Conservation (phyloP, 2,888 invertebrate species). For the Plebejus argus region DNA sequence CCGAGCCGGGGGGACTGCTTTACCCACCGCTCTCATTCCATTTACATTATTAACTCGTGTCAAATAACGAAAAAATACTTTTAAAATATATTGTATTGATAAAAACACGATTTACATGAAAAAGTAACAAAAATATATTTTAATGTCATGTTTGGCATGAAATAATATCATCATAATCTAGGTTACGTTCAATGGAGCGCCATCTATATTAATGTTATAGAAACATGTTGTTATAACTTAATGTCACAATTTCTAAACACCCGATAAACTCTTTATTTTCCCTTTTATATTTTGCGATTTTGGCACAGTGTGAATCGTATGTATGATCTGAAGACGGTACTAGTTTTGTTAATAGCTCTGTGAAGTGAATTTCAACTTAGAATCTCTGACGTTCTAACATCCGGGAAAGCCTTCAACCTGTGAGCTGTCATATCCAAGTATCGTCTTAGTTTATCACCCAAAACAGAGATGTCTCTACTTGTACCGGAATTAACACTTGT, state of each 20-base stretch:
- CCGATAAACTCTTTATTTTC: not conserved
- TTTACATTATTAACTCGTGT: constrained; percentile 56
- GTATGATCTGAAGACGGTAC: not conserved
- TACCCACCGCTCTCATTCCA: constrained; percentile 59
- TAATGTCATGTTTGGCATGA: not conserved
- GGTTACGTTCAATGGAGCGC: not conserved
- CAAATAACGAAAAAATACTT: not conserved
- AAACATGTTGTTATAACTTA: not conserved
- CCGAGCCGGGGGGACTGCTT: constrained; percentile 63
- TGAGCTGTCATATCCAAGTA: not conserved
- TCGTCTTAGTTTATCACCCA: not conserved
- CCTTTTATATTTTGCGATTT: not conserved
- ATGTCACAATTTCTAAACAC: not conserved
- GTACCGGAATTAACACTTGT: no score
- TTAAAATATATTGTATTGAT: not conserved
- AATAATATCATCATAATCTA: not conserved
- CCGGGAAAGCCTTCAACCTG: constrained; percentile 12
- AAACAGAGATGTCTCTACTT: constrained; percentile 11
- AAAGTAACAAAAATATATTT: not conserved
- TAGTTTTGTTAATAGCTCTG: not conserved
- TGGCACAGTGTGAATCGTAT: not conserved
- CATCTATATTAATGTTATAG: not conserved
- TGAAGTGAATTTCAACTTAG: not conserved
- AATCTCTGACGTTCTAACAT: not conserved
- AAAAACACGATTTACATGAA: not conserved